Conservation (phyloP, 1,140 invertebrate genomes). For the Elymnias hypermnestra region DNA sequence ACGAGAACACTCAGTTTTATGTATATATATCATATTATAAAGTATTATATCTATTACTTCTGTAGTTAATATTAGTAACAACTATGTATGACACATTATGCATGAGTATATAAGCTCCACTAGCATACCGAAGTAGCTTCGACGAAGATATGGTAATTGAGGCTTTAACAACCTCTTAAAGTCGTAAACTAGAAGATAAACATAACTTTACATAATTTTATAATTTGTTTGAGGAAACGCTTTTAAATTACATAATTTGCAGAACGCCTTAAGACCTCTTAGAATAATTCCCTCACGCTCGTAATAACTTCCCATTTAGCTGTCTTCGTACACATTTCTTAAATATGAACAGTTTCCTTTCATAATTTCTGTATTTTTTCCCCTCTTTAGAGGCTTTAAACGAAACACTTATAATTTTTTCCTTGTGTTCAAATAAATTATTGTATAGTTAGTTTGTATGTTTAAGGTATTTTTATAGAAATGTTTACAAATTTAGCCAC, state of each 20-base stretch:
- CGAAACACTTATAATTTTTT: neutral
- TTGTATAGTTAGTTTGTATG: too few species aligned
- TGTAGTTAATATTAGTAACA: too few species aligned
- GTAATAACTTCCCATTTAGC: conserved; percentile 5
- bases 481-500: too few species aligned
- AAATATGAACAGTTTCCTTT: conserved; percentile 1
- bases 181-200: neutral
- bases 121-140: too few species aligned
- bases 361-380: conserved; percentile 3
- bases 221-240: neutral
- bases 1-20: too few species aligned
- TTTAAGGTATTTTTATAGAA: too few species aligned
- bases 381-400: neutral
- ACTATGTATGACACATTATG: too few species aligned
- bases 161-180: too few species aligned
- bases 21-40: too few species aligned
- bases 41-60: too few species aligned
- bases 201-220: neutral
- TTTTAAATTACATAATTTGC: conserved; percentile 6
- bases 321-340: conserved; percentile 3
- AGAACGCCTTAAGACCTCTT: conserved; percentile 1
- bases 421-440: neutral
- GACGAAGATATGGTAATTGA: too few species aligned
- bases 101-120: too few species aligned
- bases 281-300: conserved; percentile 5